A percentile compares a stretch with the other conserved stretches of the same genome.
Evolutionary conservation across 2,888 invertebrate genomes (phyloP).

Genomic region (Aphrophora alni): DNA sequence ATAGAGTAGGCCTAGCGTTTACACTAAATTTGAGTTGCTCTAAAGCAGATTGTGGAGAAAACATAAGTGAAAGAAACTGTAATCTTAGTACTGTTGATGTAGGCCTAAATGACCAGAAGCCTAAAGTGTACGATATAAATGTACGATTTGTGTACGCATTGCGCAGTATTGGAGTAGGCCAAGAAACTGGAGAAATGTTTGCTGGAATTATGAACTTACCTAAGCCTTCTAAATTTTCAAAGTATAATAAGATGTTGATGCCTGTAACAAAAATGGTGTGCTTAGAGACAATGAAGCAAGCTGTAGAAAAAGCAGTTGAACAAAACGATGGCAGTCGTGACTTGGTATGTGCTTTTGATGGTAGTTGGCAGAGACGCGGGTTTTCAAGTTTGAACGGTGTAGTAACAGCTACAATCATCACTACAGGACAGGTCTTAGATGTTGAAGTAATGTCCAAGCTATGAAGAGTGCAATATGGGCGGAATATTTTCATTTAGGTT

Average conservation of each 20-base stretch:
- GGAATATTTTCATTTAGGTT: no score
- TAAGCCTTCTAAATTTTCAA: slow-evolving; percentile 22
- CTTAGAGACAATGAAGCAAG: slow-evolving; percentile 24
- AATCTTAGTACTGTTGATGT: no score
- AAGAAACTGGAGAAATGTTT: no score
- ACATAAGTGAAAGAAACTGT: no score
- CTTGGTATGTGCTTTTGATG: slow-evolving; percentile 30
- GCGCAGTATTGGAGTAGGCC: no score
- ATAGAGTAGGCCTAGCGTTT: no score
- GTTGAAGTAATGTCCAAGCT: slow-evolving; percentile 12
- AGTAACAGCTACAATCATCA: slow-evolving; percentile 10
- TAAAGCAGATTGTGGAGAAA: not conserved
- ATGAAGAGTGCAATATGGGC: no score
- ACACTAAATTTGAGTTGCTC: no score
- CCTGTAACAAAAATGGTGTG: slow-evolving; percentile 18
- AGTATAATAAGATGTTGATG: slow-evolving; percentile 21
- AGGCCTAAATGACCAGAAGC: no score
- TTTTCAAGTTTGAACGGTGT: slow-evolving; percentile 32
- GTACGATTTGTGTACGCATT: no score
- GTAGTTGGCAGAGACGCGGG: slow-evolving; percentile 30
- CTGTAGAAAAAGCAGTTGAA: slow-evolving; percentile 21
- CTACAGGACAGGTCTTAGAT: not conserved
- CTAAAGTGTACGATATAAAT: no score
- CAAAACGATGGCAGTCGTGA: slow-evolving; percentile 21
- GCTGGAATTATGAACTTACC: slow-evolving; percentile 19